phyloP scores from a whole-genome alignment of 2,888 invertebrate species.

The Clistopyga incitator region DNA sequence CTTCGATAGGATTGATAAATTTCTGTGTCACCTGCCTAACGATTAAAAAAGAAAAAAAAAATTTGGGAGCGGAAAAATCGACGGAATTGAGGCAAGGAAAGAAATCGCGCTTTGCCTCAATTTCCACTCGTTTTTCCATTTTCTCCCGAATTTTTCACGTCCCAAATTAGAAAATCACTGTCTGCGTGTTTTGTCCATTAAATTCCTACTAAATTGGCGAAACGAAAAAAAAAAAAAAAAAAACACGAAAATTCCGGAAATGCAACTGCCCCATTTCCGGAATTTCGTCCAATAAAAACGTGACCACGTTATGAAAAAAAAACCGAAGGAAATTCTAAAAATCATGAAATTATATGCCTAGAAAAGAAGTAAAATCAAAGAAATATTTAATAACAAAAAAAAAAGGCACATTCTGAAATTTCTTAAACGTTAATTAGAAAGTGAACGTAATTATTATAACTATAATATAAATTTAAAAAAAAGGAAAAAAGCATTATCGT shows the following conservation, averaged over 20 bases:
- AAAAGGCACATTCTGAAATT: constrained; percentile 5
- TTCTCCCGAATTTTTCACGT: background rate
- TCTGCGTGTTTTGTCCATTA: constrained; percentile 42
- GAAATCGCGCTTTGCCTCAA: constrained; percentile 38
- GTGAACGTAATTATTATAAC: constrained; percentile 27
- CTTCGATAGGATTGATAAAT: constrained; percentile 25
- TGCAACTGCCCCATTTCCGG: constrained; percentile 79
- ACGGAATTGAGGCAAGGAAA: constrained; percentile 14
- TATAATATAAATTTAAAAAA: background rate
- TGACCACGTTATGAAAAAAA: constrained; percentile 21
- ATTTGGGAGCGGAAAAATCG: background rate
- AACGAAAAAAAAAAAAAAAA: constrained; percentile 19
- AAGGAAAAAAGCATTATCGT: constrained; percentile 26
- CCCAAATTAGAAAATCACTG: constrained; percentile 47
- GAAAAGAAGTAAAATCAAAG: constrained; percentile 37
- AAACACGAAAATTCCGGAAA: constrained; percentile 69
- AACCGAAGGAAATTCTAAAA: constrained; percentile 11
- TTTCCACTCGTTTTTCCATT: background rate
- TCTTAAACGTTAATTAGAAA: constrained; percentile 20
- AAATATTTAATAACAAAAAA: constrained; percentile 18
- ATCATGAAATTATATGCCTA: constrained; percentile 10
- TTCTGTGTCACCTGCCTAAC: constrained; percentile 14
- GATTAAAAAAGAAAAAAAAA: background rate
- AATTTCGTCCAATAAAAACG: constrained; percentile 65
- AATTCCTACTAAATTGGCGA: constrained; percentile 19